phyloP scores from a whole-genome alignment of 2,113 vertebrate genomes.

The Gymnobelideus leadbeateri region DNA sequence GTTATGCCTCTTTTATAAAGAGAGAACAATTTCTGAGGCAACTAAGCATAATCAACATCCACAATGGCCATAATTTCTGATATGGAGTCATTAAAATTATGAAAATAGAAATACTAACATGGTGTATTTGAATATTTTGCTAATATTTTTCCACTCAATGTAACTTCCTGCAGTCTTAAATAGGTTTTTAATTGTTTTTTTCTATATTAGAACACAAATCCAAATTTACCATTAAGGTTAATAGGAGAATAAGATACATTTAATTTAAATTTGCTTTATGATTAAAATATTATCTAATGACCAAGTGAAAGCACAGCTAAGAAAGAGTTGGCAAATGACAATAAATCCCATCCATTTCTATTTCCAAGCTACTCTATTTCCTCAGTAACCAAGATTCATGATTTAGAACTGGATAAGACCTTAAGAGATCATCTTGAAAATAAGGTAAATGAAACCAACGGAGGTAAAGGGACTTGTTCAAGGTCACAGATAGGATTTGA shows the following conservation, averaged over 20 bases:
- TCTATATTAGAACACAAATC: not conserved
- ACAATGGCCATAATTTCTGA: not conserved
- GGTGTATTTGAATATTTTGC: not conserved
- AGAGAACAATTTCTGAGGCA: not conserved
- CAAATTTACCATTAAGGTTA: not conserved
- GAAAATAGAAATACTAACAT: not conserved
- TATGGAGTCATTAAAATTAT: not conserved
- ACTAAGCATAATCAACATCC: not conserved
- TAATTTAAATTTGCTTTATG: not conserved
- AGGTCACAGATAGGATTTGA: not conserved
- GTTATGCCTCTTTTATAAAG: not conserved
- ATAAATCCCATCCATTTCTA: not conserved
- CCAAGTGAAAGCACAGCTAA: not conserved
- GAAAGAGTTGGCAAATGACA: not conserved
- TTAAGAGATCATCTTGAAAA: not conserved
- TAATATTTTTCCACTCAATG: not conserved
- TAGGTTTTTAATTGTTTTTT: not conserved
- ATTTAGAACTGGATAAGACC: not conserved
- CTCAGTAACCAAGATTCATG: not conserved
- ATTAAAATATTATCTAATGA: conserved; percentile 13
- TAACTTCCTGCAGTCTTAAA: not conserved
- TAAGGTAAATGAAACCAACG: not conserved
- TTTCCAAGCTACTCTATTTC: not conserved
- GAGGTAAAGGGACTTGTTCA: not conserved
- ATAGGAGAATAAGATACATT: not conserved